Conservation (phyloP, 2,113 vertebrate species). For the Balaeniceps rex region DNA sequence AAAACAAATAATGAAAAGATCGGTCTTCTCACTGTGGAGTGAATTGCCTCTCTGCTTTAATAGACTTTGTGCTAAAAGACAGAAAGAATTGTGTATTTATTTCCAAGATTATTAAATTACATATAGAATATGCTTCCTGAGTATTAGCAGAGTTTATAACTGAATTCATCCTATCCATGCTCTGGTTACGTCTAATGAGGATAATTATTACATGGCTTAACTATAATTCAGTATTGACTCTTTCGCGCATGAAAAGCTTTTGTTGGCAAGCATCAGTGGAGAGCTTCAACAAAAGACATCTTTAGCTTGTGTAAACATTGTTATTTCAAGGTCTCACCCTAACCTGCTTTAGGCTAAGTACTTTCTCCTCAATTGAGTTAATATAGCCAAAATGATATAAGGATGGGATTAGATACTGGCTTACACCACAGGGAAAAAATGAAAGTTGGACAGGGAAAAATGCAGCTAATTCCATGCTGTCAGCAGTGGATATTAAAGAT, state of each 20-base stretch:
- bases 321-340: slow-evolving; percentile 44
- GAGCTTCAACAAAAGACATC: slow-evolving; percentile 72
- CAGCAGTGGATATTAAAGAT: slow-evolving; percentile 98
- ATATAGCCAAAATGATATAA: slow-evolving; percentile 71
- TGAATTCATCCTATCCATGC: slow-evolving; percentile 75
- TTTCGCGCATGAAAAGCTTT: slow-evolving; percentile 75
- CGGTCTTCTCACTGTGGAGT: background rate
- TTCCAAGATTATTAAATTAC: slow-evolving; percentile 95
- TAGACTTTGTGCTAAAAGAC: slow-evolving; percentile 59
- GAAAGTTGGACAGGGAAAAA: slow-evolving; percentile 79
- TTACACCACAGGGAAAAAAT: slow-evolving; percentile 78
- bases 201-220: slow-evolving; percentile 92
- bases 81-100: slow-evolving; percentile 80
- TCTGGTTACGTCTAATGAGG: slow-evolving; percentile 91
- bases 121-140: slow-evolving; percentile 80
- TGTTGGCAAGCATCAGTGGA: slow-evolving; percentile 70
- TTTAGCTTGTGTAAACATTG: slow-evolving; percentile 67
- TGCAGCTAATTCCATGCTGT: slow-evolving; percentile 96
- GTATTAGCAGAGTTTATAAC: slow-evolving; percentile 81
- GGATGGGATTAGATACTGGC: slow-evolving; percentile 83
- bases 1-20: background rate
- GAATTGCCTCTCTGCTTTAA: slow-evolving; percentile 53
- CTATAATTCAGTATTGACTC: slow-evolving; percentile 88
- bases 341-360: slow-evolving; percentile 54
- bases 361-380: slow-evolving; percentile 64